A percentile compares a stretch with the other conserved stretches of the same genome.
Conservation (phyloP, 2,888 invertebrate species). For the Scaptodrosophila latifasciaeformis region DNA sequence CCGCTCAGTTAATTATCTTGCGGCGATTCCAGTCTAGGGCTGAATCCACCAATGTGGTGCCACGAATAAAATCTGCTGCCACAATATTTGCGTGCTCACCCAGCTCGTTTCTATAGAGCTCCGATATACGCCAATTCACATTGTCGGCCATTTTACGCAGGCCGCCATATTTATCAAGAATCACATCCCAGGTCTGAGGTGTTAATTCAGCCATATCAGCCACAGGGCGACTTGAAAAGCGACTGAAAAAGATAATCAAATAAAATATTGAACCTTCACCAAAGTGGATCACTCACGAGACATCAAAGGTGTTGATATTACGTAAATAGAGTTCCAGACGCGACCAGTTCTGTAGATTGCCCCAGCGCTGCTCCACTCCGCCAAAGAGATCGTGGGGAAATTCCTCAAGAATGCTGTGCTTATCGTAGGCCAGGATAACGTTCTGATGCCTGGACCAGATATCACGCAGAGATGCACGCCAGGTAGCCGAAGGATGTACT, state of each 20-base stretch:
- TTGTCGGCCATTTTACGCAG: slow-evolving; percentile 80
- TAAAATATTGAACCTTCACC: slow-evolving; percentile 76
- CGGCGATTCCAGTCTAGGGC: slow-evolving; percentile 72
- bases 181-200: slow-evolving; percentile 78
- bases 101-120: slow-evolving; percentile 77
- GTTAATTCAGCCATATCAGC: slow-evolving; percentile 84
- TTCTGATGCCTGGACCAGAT: slow-evolving; percentile 77
- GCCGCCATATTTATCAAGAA: slow-evolving; percentile 78
- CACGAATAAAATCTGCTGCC: slow-evolving; percentile 79
- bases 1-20: slow-evolving; percentile 34
- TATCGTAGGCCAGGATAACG: slow-evolving; percentile 77
- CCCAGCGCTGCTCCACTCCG: slow-evolving; percentile 81
- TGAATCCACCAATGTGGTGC: slow-evolving; percentile 78
- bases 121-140: slow-evolving; percentile 79
- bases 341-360: slow-evolving; percentile 78
- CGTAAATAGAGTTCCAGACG: slow-evolving; percentile 77
- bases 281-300: slow-evolving; percentile 67
- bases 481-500: slow-evolving; percentile 76
- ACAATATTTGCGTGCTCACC: slow-evolving; percentile 78
- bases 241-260: slow-evolving; percentile 37
- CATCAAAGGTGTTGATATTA: slow-evolving; percentile 61
- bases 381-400: slow-evolving; percentile 76
- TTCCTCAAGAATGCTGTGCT: slow-evolving; percentile 70
- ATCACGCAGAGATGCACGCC: slow-evolving; percentile 75
- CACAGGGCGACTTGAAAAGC: slow-evolving; percentile 73